Evolutionary conservation across 2,113 vertebrate species (phyloP).

Genomic region (Rissa tridactyla): DNA sequence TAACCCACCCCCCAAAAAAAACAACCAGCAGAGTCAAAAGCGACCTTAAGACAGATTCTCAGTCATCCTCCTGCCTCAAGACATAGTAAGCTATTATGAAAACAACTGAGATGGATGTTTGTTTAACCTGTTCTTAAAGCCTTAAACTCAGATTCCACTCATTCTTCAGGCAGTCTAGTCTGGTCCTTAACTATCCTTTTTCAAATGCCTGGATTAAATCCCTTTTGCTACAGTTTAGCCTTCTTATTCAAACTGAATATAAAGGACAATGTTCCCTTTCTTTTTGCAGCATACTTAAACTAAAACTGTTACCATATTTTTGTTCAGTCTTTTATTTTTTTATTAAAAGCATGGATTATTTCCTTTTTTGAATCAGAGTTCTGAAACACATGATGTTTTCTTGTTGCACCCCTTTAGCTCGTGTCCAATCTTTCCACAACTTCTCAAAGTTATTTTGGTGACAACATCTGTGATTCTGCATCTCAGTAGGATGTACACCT

Average conservation of each 20-base stretch:
- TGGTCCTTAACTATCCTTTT: background rate
- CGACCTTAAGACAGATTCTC: background rate
- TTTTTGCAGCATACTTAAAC: background rate
- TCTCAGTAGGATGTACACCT: background rate
- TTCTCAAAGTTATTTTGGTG: background rate
- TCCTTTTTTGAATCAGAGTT: background rate
- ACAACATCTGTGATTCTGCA: background rate
- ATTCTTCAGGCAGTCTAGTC: background rate
- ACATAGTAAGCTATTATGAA: background rate
- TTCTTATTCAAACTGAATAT: background rate
- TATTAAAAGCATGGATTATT: background rate
- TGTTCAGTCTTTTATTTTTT: background rate
- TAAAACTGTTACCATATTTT: background rate
- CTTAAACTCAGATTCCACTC: constrained; percentile 5
- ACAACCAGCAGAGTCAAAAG: background rate
- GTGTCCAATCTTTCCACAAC: background rate
- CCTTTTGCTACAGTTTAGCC: background rate
- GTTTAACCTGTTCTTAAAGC: background rate
- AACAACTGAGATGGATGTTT: background rate
- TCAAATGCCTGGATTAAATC: background rate
- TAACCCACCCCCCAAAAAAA: background rate
- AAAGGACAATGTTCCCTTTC: background rate
- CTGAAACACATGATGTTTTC: background rate
- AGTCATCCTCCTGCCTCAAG: background rate
- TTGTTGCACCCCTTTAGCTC: background rate